Percentiles rank a stretch among this genome's conserved stretches.
Evolutionary conservation across 2,888 invertebrate genomes (phyloP).

Genomic region (Drosophila macrothrix): DNA sequence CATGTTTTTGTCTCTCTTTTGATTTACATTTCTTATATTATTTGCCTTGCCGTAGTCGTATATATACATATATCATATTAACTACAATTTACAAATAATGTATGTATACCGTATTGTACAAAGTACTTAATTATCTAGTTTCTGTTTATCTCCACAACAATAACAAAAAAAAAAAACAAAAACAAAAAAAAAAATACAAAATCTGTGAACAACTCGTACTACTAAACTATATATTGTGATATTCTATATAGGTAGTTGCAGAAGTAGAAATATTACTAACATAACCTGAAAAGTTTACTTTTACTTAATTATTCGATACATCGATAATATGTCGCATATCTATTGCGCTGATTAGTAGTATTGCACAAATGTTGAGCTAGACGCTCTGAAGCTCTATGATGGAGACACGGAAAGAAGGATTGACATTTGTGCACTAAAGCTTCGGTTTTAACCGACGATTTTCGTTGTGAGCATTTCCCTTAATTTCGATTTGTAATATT

Average conservation of each 20-base stretch:
- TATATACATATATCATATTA: conserved; percentile 43
- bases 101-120: conserved; percentile 70
- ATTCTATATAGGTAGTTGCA: conserved; percentile 60
- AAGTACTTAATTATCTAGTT: conserved; percentile 65
- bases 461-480: conserved; percentile 55
- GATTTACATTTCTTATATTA: conserved; percentile 18
- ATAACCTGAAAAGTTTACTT: conserved; percentile 3
- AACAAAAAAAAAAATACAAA: conserved; percentile 22
- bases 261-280: conserved; percentile 67
- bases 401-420: background rate
- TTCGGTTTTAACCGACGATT: conserved; percentile 46
- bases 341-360: conserved; percentile 18
- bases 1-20: conserved; percentile 10
- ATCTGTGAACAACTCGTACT: conserved; percentile 42
- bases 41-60: conserved; percentile 73
- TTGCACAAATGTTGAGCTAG: conserved; percentile 32
- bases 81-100: conserved; percentile 46
- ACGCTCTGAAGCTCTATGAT: background rate
- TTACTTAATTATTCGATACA: conserved; percentile 23
- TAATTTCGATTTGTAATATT: conserved; percentile 72
- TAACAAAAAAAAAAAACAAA: conserved; percentile 2
- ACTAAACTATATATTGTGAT: conserved; percentile 36
- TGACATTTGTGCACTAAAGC: conserved; percentile 31
- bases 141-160: conserved; percentile 44
- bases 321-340: conserved; percentile 26